Conservation (phyloP, 2,888 invertebrate genomes). For the Brenthis ino region DNA sequence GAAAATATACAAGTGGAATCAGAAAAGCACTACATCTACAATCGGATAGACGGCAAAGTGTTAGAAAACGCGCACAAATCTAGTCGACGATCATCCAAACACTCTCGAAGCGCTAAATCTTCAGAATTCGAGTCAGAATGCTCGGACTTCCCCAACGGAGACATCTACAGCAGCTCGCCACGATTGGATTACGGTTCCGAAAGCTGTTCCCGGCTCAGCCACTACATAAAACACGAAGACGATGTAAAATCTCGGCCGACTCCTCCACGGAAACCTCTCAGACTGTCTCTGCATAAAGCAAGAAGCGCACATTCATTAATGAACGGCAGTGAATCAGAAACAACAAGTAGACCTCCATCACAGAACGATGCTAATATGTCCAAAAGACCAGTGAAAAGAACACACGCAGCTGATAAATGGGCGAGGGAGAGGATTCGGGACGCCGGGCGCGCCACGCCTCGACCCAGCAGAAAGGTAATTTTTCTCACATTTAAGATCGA, state of each 20-base stretch:
- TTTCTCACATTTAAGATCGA: too few relatives aligned
- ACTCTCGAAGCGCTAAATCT: conserved; percentile 86
- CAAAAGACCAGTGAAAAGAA: conserved; percentile 84
- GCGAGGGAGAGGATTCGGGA: conserved; percentile 58
- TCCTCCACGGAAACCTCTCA: conserved; percentile 92
- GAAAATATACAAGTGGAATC: conserved; percentile 77
- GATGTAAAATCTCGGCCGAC: conserved; percentile 85
- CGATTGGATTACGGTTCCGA: conserved; percentile 83
- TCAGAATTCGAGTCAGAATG: conserved; percentile 90
- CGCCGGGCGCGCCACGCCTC: conserved; percentile 65
- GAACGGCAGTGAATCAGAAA: conserved; percentile 73
- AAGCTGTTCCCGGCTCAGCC: conserved; percentile 70
- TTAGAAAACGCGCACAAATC: conserved; percentile 81
- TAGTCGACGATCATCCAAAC: conserved; percentile 72
- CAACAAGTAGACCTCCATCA: conserved; percentile 59
- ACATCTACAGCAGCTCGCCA: conserved; percentile 67
- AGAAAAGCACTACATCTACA: conserved; percentile 73
- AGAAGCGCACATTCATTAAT: conserved; percentile 89
- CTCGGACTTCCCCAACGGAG: conserved; percentile 77
- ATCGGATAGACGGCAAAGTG: conserved; percentile 77
- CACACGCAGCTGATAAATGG: conserved; percentile 66
- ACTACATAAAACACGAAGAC: conserved; percentile 69
- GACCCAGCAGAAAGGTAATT: conserved; percentile 58
- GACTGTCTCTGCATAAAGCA: conserved; percentile 91
- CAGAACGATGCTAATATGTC: conserved; percentile 49